Conservation (phyloP, 2,888 invertebrate genomes). For the Acholoe squamosa region DNA sequence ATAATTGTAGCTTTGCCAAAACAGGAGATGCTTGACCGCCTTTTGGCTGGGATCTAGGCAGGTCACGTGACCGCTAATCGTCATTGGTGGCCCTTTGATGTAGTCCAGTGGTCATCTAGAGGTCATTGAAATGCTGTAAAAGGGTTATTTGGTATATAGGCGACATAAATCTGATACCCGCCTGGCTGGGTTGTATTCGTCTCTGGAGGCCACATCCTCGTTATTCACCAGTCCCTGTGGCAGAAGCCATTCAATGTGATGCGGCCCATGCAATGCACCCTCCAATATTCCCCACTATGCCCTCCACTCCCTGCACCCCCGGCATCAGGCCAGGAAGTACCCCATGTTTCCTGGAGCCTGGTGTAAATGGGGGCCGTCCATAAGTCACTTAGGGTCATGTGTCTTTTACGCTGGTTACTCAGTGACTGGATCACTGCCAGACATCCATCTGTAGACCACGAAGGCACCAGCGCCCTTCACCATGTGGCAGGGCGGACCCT, state of each 20-base stretch:
- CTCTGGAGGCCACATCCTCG: too few relatives aligned
- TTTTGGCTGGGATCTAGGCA: background rate
- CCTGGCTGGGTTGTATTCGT: background rate
- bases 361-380: background rate
- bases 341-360: background rate
- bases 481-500: too few relatives aligned
- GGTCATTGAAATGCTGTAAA: background rate
- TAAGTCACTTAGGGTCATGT: slow-evolving; percentile 9
- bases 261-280: too few relatives aligned
- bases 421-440: background rate
- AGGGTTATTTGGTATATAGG: background rate
- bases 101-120: slow-evolving; percentile 14
- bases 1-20: background rate
- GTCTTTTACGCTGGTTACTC: background rate
- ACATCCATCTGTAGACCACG: background rate
- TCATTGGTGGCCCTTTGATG: background rate
- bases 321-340: too few relatives aligned
- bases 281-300: too few relatives aligned
- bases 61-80: slow-evolving; percentile 22
- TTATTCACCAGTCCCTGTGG: too few relatives aligned
- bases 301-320: too few relatives aligned
- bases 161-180: background rate
- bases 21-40: background rate
- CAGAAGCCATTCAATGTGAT: too few relatives aligned
- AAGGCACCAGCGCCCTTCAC: too few relatives aligned